Conservation (phyloP, 2,888 invertebrate genomes). For the Pyrochroa serraticornis region DNA sequence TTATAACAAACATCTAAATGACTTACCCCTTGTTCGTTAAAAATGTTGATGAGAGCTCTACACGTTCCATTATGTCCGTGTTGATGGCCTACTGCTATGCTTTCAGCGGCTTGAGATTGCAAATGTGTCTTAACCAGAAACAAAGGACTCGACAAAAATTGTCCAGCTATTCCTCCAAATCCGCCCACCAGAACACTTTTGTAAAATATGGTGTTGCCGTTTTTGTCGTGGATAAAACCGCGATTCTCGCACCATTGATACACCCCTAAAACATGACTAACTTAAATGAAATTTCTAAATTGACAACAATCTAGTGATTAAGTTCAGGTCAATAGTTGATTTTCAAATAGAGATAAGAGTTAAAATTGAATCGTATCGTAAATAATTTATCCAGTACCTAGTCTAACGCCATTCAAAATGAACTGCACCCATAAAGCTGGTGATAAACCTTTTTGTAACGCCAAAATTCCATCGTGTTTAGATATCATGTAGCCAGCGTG, state of each 20-base stretch:
- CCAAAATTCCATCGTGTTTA: slow-evolving; percentile 73
- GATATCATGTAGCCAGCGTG: slow-evolving; percentile 66
- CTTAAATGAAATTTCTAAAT: background rate
- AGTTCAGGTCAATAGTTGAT: too few relatives aligned
- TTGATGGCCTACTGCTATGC: slow-evolving; percentile 84
- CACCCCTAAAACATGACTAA: slow-evolving; percentile 40
- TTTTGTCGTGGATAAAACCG: slow-evolving; percentile 56
- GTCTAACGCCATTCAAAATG: slow-evolving; percentile 66
- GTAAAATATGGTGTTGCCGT: slow-evolving; percentile 60
- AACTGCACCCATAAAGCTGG: slow-evolving; percentile 85
- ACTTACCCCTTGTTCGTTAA: slow-evolving; percentile 60
- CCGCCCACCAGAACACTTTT: slow-evolving; percentile 62
- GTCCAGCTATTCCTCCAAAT: slow-evolving; percentile 70
- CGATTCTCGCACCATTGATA: slow-evolving; percentile 45
- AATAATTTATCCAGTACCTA: slow-evolving; percentile 45
- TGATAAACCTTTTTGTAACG: slow-evolving; percentile 78
- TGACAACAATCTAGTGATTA: background rate
- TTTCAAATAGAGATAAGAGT: too few relatives aligned
- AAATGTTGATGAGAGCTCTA: slow-evolving; percentile 60
- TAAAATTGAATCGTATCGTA: background rate
- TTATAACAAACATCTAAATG: too few relatives aligned
- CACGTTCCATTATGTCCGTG: slow-evolving; percentile 69
- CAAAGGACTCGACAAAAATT: slow-evolving; percentile 74
- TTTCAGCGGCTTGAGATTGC: slow-evolving; percentile 72
- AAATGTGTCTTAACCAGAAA: slow-evolving; percentile 84